Evolutionary conservation across 2,113 vertebrate genomes (phyloP).

Genomic region (Callionymus lyra): DNA sequence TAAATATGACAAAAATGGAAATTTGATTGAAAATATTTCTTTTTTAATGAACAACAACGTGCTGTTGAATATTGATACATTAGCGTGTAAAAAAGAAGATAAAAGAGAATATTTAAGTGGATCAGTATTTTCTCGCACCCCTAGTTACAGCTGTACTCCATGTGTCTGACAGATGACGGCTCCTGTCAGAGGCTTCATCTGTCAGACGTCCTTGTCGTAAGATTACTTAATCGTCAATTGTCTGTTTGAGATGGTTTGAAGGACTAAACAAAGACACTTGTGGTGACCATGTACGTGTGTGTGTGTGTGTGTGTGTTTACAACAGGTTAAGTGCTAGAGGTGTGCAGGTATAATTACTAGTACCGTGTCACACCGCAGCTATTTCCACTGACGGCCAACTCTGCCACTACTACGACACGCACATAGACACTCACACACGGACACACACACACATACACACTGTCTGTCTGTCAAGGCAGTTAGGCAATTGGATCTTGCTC

Average conservation of each 20-base stretch:
- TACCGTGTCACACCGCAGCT: conserved; percentile 28
- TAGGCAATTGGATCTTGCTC: conserved; percentile 8
- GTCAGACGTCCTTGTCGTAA: too few species aligned
- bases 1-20: too few species aligned
- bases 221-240: too few species aligned
- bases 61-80: too few species aligned
- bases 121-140: too few species aligned
- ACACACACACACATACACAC: conserved; percentile 15
- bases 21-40: too few species aligned
- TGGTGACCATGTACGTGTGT: background rate
- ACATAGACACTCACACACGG: conserved; percentile 8
- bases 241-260: background rate
- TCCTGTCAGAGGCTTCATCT: too few species aligned
- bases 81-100: too few species aligned
- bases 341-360: conserved; percentile 36
- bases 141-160: too few species aligned
- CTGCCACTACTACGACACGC: conserved; percentile 22
- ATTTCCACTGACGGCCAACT: conserved; percentile 41
- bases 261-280: background rate
- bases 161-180: too few species aligned
- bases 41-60: too few species aligned
- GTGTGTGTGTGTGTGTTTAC: conserved; percentile 6
- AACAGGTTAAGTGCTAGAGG: conserved; percentile 16
- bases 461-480: conserved; percentile 4
- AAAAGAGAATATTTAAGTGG: too few species aligned